Conservation (phyloP, 2,888 invertebrate species). For the Ormyrus pomaceus region DNA sequence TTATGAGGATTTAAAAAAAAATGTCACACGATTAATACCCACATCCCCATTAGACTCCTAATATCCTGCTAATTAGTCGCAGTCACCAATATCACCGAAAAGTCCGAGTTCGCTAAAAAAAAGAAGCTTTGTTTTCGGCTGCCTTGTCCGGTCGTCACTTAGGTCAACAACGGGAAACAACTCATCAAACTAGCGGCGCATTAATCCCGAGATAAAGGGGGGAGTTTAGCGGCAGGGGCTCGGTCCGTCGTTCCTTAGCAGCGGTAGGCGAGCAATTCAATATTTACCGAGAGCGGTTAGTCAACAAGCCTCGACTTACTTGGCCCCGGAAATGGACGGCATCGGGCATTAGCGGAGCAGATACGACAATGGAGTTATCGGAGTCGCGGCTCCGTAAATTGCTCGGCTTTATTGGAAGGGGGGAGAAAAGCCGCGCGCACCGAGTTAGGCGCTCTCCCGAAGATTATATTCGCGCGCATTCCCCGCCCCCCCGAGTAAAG, state of each 20-base stretch:
- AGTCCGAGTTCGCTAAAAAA: no score
- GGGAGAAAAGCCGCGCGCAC: no score
- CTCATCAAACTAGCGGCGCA: conserved; percentile 13
- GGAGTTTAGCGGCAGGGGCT: no score
- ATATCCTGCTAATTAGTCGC: no score
- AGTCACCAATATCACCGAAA: no score
- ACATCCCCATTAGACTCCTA: no score
- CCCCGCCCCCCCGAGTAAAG: conserved; percentile 23
- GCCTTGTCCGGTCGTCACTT: no score
- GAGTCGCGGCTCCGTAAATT: conserved; percentile 13
- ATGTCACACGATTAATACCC: no score
- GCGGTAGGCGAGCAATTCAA: background rate
- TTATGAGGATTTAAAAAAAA: no score
- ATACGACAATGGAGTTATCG: conserved; percentile 30
- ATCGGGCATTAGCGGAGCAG: background rate
- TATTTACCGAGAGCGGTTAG: conserved; percentile 40
- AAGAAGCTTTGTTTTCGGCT: no score
- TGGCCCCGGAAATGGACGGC: conserved; percentile 19
- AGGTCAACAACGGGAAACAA: conserved; percentile 1
- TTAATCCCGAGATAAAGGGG: background rate
- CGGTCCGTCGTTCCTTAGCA: no score
- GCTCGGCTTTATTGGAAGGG: conserved; percentile 22
- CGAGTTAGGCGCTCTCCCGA: conserved; percentile 4
- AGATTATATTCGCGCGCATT: conserved; percentile 18
- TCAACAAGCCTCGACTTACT: conserved; percentile 1